phyloP scores from a whole-genome alignment of 2,797 vertebrate species.

The Mastacembelus armatus region DNA sequence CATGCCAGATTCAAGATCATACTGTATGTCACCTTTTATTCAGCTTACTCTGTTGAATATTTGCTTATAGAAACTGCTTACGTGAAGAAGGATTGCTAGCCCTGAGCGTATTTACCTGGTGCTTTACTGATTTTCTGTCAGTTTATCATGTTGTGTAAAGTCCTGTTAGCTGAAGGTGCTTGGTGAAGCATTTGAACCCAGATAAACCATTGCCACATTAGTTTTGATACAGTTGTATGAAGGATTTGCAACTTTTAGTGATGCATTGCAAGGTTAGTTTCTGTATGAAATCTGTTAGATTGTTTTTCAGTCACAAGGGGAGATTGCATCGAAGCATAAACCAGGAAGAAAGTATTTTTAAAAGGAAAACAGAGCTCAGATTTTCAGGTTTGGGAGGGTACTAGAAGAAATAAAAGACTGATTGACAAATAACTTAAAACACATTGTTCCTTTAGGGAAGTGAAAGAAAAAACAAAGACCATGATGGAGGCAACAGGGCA shows the following conservation, averaged over 20 bases:
- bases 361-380: background rate
- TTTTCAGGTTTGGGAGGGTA: background rate
- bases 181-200: background rate
- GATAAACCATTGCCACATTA: constrained; percentile 14
- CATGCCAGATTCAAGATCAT: constrained; percentile 24
- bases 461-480: constrained; percentile 27
- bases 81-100: constrained; percentile 15
- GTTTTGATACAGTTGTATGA: background rate
- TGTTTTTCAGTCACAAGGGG: background rate
- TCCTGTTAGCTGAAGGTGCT: constrained; percentile 2
- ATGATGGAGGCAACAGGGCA: background rate
- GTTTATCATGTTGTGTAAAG: constrained; percentile 7
- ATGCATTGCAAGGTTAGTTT: constrained; percentile 26
- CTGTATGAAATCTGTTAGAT: background rate
- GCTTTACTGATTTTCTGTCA: background rate
- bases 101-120: constrained; percentile 2
- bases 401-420: background rate
- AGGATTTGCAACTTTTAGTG: background rate
- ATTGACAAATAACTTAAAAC: constrained; percentile 1
- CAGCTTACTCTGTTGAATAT: constrained; percentile 31
- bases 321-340: background rate
- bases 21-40: constrained; percentile 34
- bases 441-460: constrained; percentile 7
- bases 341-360: background rate
- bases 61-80: constrained; percentile 1